These are phyloP conservation scores for Acanthisitta chloris DNA, from an alignment of 2,113 vertebrate species.

Conservation along the genomic window DNA sequence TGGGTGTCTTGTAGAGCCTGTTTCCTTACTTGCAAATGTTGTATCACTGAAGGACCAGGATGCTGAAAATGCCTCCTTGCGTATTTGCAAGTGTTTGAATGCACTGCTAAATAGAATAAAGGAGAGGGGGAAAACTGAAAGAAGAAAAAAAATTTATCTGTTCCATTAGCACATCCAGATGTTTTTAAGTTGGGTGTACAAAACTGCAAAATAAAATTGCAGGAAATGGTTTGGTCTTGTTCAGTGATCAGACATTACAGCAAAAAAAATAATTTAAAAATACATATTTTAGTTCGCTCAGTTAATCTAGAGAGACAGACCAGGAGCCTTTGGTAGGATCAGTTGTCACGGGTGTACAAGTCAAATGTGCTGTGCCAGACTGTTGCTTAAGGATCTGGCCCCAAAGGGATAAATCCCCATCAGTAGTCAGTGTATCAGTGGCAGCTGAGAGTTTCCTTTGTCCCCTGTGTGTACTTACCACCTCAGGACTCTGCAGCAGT, in stretches of 20 bases:
- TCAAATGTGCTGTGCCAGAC: background rate
- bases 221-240: background rate
- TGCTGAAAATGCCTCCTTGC: background rate
- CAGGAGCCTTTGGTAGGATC: background rate
- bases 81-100: background rate
- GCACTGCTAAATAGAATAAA: background rate
- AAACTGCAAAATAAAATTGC: background rate
- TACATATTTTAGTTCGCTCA: background rate
- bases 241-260: background rate
- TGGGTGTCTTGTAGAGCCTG: background rate
- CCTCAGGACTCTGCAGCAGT: background rate
- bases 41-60: background rate
- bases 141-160: background rate
- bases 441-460: background rate
- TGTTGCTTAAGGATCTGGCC: slow-evolving; percentile 13
- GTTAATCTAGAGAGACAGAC: background rate
- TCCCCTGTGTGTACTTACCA: background rate
- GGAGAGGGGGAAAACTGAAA: background rate
- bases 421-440: background rate
- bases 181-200: background rate
- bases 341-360: background rate
- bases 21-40: background rate
- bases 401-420: background rate
- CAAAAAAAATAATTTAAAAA: background rate
- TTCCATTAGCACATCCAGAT: background rate